Evolutionary conservation across 2,797 vertebrate species (phyloP).

Genomic region (Silurus aristotelis): DNA sequence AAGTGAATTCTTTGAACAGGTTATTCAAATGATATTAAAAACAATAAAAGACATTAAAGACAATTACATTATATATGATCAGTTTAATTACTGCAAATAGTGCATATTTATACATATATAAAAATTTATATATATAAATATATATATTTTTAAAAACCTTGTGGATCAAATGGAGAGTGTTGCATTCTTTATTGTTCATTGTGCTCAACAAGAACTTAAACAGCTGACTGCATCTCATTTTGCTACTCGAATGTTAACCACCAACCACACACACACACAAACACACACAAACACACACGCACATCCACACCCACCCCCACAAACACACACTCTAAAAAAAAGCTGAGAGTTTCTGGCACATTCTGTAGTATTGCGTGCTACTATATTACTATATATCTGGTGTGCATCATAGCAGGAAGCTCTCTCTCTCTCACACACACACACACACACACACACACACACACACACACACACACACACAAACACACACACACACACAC

Average conservation of each 20-base stretch:
- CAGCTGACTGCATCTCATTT: slow-evolving; percentile 44
- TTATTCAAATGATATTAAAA: too few relatives aligned
- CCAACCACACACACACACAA: not conserved
- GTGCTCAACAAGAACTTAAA: slow-evolving; percentile 53
- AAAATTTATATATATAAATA: too few relatives aligned
- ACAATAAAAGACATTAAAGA: too few relatives aligned
- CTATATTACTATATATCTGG: slow-evolving; percentile 66
- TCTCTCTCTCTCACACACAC: not conserved
- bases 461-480: not conserved
- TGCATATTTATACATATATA: too few relatives aligned
- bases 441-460: not conserved
- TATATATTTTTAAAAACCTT: not conserved
- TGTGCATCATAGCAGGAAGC: slow-evolving; percentile 51
- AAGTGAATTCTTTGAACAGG: not conserved
- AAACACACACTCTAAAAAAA: not conserved
- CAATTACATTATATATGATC: not conserved
- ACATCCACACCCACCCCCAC: not conserved
- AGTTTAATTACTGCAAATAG: not conserved
- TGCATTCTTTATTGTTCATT: slow-evolving; percentile 43
- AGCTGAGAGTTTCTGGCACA: slow-evolving; percentile 46
- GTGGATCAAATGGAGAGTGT: not conserved
- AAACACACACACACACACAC: too few relatives aligned
- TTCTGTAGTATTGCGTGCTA: slow-evolving; percentile 44
- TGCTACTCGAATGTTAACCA: slow-evolving; percentile 39
- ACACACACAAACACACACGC: not conserved